phyloP scores from a whole-genome alignment of 2,797 vertebrate genomes.

The Syndactyla subalaris region DNA sequence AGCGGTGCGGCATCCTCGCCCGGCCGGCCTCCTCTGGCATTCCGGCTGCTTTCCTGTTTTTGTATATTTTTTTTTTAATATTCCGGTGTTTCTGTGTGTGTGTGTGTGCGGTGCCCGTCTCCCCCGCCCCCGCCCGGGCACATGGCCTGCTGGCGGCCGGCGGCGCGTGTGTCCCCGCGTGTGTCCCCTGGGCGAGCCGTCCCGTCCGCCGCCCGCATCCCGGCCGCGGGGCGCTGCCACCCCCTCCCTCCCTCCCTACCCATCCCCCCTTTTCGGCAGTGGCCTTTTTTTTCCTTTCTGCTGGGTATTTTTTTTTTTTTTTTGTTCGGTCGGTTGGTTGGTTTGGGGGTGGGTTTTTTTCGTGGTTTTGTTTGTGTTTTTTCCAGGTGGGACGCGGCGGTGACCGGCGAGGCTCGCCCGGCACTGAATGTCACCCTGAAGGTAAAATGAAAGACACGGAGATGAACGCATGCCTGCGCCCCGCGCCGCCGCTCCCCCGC shows the following conservation, averaged over 20 bases:
- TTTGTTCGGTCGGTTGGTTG: neutral
- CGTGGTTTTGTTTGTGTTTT: neutral
- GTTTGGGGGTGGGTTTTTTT: neutral
- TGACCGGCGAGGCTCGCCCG: conserved; percentile 69
- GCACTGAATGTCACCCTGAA: conserved; percentile 77
- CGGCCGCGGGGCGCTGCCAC: neutral
- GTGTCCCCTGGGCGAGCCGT: neutral
- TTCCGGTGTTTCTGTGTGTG: neutral
- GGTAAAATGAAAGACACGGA: conserved; percentile 78
- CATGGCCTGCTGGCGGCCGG: neutral
- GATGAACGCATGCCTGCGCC: conserved; percentile 75
- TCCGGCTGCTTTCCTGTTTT: neutral
- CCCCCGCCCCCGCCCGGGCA: neutral
- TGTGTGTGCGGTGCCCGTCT: neutral
- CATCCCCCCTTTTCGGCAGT: neutral
- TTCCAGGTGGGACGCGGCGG: conserved; percentile 67
- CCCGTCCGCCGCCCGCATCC: neutral
- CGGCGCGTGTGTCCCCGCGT: neutral
- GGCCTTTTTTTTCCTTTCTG: neutral
- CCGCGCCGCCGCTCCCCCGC: conserved; percentile 59
- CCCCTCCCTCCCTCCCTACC: neutral
- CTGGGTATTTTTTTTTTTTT: neutral
- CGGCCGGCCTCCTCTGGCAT: neutral
- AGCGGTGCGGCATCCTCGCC: neutral
- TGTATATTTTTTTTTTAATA: neutral